Percentiles rank a stretch among this genome's conserved stretches.
These are phyloP conservation scores for Podarcis lilfordi DNA, from an alignment of 2,797 vertebrate species.

Conservation along the genomic window DNA sequence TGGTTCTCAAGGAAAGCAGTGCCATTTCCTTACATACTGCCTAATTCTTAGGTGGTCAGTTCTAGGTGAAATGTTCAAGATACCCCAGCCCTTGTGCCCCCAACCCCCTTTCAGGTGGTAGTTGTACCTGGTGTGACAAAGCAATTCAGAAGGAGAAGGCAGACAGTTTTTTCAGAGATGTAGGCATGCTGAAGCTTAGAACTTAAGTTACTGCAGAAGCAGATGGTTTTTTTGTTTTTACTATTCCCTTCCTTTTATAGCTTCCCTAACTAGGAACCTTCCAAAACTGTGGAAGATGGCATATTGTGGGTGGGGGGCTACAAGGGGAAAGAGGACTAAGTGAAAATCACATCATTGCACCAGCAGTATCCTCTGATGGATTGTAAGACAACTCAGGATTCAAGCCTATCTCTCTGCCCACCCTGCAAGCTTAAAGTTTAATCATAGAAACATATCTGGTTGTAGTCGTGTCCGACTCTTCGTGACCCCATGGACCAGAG, in stretches of 20 bases:
- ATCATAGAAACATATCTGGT: too few species aligned
- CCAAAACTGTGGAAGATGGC: background rate
- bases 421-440: too few species aligned
- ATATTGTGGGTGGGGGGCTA: background rate
- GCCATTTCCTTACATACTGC: too few species aligned
- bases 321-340: background rate
- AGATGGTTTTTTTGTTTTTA: too few species aligned
- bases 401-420: too few species aligned
- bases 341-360: background rate
- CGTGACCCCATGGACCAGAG: too few species aligned
- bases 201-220: background rate
- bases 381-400: background rate
- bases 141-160: background rate
- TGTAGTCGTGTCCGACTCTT: background rate
- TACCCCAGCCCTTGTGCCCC: too few species aligned
- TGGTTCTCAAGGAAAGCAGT: too few species aligned
- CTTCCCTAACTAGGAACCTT: background rate
- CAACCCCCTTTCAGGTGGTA: background rate
- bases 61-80: too few species aligned
- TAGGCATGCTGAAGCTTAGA: too few species aligned
- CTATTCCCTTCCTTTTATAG: background rate
- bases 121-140: background rate
- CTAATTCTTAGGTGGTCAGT: too few species aligned
- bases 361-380: background rate
- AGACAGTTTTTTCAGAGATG: background rate